phyloP scores from a whole-genome alignment of 2,113 vertebrate species.

The Benitochromis conjunctus region DNA sequence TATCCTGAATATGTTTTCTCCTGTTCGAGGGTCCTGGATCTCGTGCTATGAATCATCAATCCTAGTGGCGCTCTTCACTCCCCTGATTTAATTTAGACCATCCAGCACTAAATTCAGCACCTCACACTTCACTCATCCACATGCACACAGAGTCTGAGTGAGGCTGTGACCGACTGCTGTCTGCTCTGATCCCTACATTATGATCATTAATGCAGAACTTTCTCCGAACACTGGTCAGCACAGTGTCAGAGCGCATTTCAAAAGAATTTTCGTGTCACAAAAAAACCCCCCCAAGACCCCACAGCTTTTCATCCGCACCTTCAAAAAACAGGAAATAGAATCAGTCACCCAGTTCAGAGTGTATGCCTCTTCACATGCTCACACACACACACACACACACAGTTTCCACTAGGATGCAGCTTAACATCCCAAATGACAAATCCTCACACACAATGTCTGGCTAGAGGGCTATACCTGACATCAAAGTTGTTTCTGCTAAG shows the following conservation, averaged over 20 bases:
- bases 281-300: background rate
- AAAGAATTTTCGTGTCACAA: background rate
- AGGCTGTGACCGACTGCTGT: background rate
- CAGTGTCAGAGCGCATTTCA: background rate
- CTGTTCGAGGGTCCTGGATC: background rate
- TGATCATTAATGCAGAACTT: background rate
- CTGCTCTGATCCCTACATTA: background rate
- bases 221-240: background rate
- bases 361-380: background rate
- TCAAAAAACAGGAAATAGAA: background rate
- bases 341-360: background rate
- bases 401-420: slow-evolving; percentile 2
- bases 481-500: slow-evolving; percentile 41
- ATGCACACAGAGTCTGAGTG: background rate
- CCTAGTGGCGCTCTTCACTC: background rate
- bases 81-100: background rate
- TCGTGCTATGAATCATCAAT: background rate
- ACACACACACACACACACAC: background rate
- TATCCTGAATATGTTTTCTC: background rate
- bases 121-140: background rate
- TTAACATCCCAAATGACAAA: slow-evolving; percentile 26
- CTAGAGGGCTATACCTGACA: slow-evolving; percentile 22
- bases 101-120: background rate
- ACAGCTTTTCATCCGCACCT: background rate
- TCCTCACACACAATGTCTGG: slow-evolving; percentile 12